Percentiles rank a stretch among this genome's conserved stretches.
These are phyloP conservation scores for Drosophila diplacantha DNA, from an alignment of 2,888 invertebrate genomes.

Conservation along the genomic window DNA sequence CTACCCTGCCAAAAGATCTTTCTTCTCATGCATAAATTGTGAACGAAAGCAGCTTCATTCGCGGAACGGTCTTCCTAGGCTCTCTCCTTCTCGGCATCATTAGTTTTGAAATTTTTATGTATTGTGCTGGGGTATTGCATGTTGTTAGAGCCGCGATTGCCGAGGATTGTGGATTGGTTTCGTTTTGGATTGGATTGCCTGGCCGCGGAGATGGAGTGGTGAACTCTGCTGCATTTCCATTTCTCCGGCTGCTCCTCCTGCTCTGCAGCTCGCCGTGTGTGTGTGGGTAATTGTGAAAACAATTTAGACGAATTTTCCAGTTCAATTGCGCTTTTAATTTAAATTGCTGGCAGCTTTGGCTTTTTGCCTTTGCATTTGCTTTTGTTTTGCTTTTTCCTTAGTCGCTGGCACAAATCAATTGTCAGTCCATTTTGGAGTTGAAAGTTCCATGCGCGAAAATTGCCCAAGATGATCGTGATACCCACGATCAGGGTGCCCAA, in stretches of 20 bases:
- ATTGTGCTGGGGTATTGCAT: constrained; percentile 46
- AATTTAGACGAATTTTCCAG: constrained; percentile 70
- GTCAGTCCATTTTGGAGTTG: constrained; percentile 53
- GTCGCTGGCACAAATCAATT: constrained; percentile 66
- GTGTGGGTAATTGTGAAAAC: constrained; percentile 66
- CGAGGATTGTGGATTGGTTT: constrained; percentile 59
- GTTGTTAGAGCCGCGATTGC: constrained; percentile 49
- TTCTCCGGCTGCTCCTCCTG: constrained; percentile 13
- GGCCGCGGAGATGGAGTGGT: constrained; percentile 15
- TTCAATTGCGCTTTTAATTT: constrained; percentile 74
- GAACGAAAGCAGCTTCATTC: constrained; percentile 45
- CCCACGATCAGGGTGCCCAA: constrained; percentile 26
- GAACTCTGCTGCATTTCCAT: constrained; percentile 22
- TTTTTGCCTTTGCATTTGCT: constrained; percentile 27
- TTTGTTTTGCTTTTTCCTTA: constrained; percentile 24
- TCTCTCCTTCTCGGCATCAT: constrained; percentile 47
- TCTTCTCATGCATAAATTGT: constrained; percentile 69
- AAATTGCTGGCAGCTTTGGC: constrained; percentile 53
- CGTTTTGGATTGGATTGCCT: constrained; percentile 36
- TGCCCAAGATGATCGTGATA: constrained; percentile 44
- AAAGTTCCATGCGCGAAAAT: constrained; percentile 51
- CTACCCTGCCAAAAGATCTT: constrained; percentile 45
- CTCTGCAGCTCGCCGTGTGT: constrained; percentile 20
- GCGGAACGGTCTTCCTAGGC: constrained; percentile 9
- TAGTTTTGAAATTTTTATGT: constrained; percentile 63